phyloP scores from a whole-genome alignment of 2,888 invertebrate genomes.

The Clepsis dumicolana region DNA sequence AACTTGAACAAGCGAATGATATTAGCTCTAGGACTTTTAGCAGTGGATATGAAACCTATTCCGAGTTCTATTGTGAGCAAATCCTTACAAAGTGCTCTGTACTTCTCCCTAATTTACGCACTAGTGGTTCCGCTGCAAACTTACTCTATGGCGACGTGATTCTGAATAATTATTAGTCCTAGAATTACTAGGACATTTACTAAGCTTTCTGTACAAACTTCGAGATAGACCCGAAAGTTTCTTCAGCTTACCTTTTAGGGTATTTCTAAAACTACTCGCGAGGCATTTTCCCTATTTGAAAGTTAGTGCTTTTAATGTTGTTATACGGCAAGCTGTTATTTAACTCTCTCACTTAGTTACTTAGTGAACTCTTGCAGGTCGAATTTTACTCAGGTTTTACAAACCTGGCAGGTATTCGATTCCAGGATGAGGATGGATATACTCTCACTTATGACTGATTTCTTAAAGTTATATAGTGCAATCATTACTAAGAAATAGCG shows the following conservation, averaged over 20 bases:
- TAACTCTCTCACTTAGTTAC: too few species aligned
- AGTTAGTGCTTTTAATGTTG: neutral
- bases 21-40: neutral
- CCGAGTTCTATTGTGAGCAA: neutral
- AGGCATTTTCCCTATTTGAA: neutral
- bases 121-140: constrained; percentile 21
- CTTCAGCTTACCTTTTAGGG: constrained; percentile 2
- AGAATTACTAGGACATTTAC: constrained; percentile 27
- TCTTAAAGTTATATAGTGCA: too few species aligned
- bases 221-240: constrained; percentile 8
- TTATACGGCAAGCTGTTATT: neutral
- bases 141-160: constrained; percentile 23
- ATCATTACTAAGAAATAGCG: too few species aligned
- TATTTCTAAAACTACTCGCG: neutral
- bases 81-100: constrained; percentile 8
- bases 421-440: too few species aligned
- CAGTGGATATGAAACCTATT: neutral
- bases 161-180: constrained; percentile 28
- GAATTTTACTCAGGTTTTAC: too few species aligned
- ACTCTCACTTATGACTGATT: too few species aligned
- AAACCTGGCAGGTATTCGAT: too few species aligned
- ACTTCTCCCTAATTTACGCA: constrained; percentile 26
- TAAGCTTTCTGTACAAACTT: constrained; percentile 15
- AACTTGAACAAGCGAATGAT: too few species aligned
- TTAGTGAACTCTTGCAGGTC: too few species aligned